Percentiles rank a stretch among this genome's conserved stretches.
Evolutionary conservation across 2,113 vertebrate species (phyloP).

Genomic region (Anas platyrhynchos): DNA sequence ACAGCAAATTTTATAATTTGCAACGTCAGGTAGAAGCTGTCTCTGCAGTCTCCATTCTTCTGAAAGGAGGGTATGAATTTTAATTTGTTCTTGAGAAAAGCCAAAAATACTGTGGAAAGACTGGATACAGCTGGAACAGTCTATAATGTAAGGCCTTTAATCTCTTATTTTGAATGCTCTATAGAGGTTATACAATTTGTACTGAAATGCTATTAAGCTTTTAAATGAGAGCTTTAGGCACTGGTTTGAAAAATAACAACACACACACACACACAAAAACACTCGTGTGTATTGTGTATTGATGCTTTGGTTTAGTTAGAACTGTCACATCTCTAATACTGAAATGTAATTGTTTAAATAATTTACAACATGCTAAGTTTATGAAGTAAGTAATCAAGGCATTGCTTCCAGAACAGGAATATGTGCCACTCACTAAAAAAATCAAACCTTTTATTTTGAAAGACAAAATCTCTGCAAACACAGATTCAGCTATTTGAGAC

Average conservation of each 20-base stretch:
- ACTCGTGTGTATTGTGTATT: not conserved
- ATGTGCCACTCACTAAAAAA: not conserved
- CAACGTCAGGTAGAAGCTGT: not conserved
- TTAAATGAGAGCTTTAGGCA: not conserved
- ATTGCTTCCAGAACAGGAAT: not conserved
- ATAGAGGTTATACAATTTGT: not conserved
- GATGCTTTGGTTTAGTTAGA: not conserved
- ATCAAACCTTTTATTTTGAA: not conserved
- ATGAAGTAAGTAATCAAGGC: not conserved
- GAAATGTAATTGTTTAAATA: constrained; percentile 16
- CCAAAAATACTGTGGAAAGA: not conserved
- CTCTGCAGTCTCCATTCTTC: not conserved
- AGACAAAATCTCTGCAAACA: not conserved
- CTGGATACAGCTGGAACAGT: not conserved
- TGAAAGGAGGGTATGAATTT: not conserved
- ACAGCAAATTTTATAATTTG: not conserved
- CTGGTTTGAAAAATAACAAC: no score
- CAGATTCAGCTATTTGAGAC: not conserved
- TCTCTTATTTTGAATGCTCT: not conserved
- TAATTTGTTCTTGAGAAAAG: not conserved
- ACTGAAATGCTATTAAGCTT: not conserved
- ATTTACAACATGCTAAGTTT: not conserved
- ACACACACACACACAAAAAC: not conserved
- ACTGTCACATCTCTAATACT: not conserved
- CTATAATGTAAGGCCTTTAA: not conserved